Base-by-base conservation (phyloP, 1,140 invertebrate species). In the Atta texana region DNA sequence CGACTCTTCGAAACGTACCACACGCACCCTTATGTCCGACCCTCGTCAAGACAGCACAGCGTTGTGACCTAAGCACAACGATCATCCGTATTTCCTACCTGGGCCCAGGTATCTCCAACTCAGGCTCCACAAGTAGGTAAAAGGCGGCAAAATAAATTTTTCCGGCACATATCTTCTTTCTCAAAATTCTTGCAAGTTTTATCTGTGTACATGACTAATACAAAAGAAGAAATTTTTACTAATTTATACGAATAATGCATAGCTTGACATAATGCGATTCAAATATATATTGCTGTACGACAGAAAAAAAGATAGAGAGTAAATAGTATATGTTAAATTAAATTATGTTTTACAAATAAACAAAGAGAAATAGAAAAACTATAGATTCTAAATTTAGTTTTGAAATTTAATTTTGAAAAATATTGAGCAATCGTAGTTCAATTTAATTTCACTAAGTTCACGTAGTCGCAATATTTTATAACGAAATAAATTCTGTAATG, bases 21-120 rank as follows among this genome's bases (percentile, higher is more conserved):
- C 28, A 64, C 59, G 74, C 59, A 75, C 74, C 81, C 81, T 78
- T 44, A 81, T 55, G 87, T 89, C 87, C 63, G 87, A 91, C 90
- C 90, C 89, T 91, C 80, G 87, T 91, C 90, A 90, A 86, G 53
- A 63, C 76, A 81, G 44, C 75, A 18, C 21, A 61, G 61, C 89
- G 61, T 76, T 12, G 24, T 76, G 77, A 76, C 66, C 80, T 57
- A 63, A 31, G 76, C 59, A 55, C 53, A 69, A 85, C 69, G 78
- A 49, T 16, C 57, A 66, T 66, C 24, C 74, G 49, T 84, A 72
- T 72, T 90, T 91, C 85, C 90, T 91, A 91, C 90, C 90, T 91
- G 90, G 64, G 7, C 63, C 85, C 81, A 91, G 85, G 86, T 86
- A 87, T 85, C 24, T 6, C 16, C 34, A 7, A 16, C 21, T 12